A percentile compares a stretch with the other conserved stretches of the same genome.
phyloP scores from a whole-genome alignment of 2,113 vertebrate species.

The Podocnemis expansa region DNA sequence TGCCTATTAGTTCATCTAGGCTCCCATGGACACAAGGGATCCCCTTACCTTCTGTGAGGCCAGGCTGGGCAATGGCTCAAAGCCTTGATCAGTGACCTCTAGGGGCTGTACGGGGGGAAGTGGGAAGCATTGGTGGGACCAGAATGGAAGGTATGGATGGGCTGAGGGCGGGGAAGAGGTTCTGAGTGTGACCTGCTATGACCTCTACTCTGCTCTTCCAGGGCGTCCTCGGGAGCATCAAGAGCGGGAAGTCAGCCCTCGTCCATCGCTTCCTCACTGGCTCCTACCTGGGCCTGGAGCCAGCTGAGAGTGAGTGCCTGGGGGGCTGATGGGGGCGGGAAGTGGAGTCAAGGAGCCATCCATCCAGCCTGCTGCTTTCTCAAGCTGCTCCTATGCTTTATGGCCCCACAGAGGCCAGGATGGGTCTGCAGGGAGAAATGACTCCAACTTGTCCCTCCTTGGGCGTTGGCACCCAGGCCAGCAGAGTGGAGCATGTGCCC shows the following conservation, averaged over 20 bases:
- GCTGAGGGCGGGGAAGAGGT: background rate
- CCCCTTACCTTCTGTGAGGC: no score
- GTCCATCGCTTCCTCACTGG: constrained; percentile 95
- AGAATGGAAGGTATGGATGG: background rate
- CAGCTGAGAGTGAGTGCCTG: constrained; percentile 85
- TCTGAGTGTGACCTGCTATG: background rate
- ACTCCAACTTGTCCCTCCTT: no score
- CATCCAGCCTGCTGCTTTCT: accelerated
- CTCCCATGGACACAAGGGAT: no score
- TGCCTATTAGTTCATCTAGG: no score
- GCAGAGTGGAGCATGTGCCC: background rate
- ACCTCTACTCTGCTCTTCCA: constrained; percentile 56
- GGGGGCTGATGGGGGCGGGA: background rate
- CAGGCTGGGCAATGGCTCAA: no score
- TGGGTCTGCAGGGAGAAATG: background rate
- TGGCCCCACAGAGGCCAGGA: background rate
- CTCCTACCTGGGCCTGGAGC: constrained; percentile 88
- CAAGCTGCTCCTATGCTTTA: background rate
- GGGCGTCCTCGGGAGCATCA: constrained; percentile 90
- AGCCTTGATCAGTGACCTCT: background rate
- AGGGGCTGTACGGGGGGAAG: background rate
- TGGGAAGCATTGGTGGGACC: background rate
- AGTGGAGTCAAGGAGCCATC: no score
- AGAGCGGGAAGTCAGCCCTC: constrained; percentile 91
- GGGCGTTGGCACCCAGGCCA: background rate